These are phyloP conservation scores for Pseudeuparius sepicola DNA, from an alignment of 2,888 invertebrate genomes.

Conservation along the genomic window DNA sequence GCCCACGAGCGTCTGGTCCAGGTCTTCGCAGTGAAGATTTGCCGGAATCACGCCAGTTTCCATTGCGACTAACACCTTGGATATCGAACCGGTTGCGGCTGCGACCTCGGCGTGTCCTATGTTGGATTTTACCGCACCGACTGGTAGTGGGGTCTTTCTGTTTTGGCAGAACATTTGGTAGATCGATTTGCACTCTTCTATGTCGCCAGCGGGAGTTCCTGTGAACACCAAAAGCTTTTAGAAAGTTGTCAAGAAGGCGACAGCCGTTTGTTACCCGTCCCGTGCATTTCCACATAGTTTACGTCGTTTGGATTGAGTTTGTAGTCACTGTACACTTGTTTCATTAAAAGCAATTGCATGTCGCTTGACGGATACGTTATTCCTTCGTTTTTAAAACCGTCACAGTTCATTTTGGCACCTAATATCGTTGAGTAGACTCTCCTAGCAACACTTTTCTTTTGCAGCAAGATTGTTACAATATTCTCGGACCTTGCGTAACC, in stretches of 20 bases:
- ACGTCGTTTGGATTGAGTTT: constrained; percentile 58
- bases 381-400: constrained; percentile 36
- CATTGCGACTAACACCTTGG: constrained; percentile 57
- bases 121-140: constrained; percentile 46
- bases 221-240: too few relatives aligned
- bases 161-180: constrained; percentile 20
- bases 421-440: constrained; percentile 15
- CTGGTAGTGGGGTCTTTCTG: constrained; percentile 46
- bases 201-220: constrained; percentile 36
- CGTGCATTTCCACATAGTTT: constrained; percentile 79
- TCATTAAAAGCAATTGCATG: constrained; percentile 49
- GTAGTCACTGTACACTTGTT: constrained; percentile 56
- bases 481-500: constrained; percentile 80
- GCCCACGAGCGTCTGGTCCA: constrained; percentile 44
- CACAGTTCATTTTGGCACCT: constrained; percentile 31
- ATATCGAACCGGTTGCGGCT: constrained; percentile 45
- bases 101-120: constrained; percentile 41
- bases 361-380: constrained; percentile 36
- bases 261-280: constrained; percentile 64
- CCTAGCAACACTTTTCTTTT: constrained; percentile 46
- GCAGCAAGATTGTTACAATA: constrained; percentile 58
- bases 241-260: too few relatives aligned
- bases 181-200: constrained; percentile 23
- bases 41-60: constrained; percentile 57
- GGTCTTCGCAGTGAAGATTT: constrained; percentile 57